Conservation (phyloP, 2,888 invertebrate species). For the Carpatolechia fugitivella region DNA sequence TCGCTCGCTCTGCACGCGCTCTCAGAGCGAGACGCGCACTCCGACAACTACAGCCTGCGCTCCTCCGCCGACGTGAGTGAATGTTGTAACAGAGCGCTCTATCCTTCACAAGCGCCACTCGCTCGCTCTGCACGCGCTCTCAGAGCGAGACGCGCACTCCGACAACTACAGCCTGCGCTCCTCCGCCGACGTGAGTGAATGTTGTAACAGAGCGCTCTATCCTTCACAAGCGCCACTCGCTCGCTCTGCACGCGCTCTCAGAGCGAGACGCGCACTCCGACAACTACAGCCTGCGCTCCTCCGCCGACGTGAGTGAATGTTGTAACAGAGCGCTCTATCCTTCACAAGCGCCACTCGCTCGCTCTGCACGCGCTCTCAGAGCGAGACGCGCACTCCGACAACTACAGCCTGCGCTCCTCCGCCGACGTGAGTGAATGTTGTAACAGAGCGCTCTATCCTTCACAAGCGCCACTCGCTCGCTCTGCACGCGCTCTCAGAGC, state of each 20-base stretch:
- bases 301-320: conserved; percentile 59
- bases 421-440: conserved; percentile 67
- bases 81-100: too few species aligned
- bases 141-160: conserved; percentile 63
- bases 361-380: conserved; percentile 56
- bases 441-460: too few species aligned
- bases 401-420: conserved; percentile 72
- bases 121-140: conserved; percentile 49
- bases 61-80: conserved; percentile 71
- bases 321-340: too few species aligned
- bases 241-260: conserved; percentile 51
- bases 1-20: conserved; percentile 53
- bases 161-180: conserved; percentile 75
- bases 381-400: conserved; percentile 67
- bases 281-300: conserved; percentile 72
- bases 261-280: conserved; percentile 68
- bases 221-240: conserved; percentile 47
- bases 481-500: too few species aligned
- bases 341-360: conserved; percentile 50
- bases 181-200: conserved; percentile 70
- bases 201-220: too few species aligned
- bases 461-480: too few species aligned
- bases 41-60: conserved; percentile 72
- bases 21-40: conserved; percentile 62
- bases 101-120: conserved; percentile 60